A percentile compares a stretch with the other conserved stretches of the same genome.
Evolutionary conservation across 2,113 vertebrate species (phyloP).

Genomic region (Sylvilagus bachmani): DNA sequence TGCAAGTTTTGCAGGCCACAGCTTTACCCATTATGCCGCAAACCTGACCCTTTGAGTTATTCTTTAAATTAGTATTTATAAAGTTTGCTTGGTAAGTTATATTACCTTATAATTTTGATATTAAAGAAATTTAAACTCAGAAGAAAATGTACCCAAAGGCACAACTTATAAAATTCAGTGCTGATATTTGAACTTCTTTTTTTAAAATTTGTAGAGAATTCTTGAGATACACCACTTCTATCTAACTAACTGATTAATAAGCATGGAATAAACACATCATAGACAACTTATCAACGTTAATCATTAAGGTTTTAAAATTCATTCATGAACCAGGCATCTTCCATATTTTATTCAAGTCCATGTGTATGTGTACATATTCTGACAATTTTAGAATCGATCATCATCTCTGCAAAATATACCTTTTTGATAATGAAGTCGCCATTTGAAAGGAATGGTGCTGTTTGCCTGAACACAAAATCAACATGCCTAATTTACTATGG

Average conservation of each 20-base stretch:
- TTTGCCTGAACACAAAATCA: not conserved
- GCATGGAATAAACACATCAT: not conserved
- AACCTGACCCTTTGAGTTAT: not conserved
- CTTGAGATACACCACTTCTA: not conserved
- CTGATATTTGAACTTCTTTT: not conserved
- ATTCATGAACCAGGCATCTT: not conserved
- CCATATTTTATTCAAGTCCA: not conserved
- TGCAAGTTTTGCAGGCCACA: too few species aligned
- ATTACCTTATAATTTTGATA: not conserved
- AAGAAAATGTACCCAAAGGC: not conserved
- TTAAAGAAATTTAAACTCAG: not conserved
- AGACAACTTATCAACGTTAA: not conserved
- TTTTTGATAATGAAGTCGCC: not conserved
- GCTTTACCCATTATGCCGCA: too few species aligned
- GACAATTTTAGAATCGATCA: not conserved
- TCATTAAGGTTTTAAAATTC: not conserved
- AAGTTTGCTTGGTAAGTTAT: not conserved
- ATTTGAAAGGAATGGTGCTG: not conserved
- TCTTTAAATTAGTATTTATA: not conserved
- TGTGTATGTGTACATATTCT: not conserved
- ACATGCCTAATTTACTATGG: not conserved
- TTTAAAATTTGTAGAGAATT: not conserved
- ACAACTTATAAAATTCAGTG: not conserved
- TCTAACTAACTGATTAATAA: not conserved
- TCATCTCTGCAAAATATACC: not conserved